Evolutionary conservation across 2,888 invertebrate species (phyloP).

Genomic region (Drosophila barbarae): DNA sequence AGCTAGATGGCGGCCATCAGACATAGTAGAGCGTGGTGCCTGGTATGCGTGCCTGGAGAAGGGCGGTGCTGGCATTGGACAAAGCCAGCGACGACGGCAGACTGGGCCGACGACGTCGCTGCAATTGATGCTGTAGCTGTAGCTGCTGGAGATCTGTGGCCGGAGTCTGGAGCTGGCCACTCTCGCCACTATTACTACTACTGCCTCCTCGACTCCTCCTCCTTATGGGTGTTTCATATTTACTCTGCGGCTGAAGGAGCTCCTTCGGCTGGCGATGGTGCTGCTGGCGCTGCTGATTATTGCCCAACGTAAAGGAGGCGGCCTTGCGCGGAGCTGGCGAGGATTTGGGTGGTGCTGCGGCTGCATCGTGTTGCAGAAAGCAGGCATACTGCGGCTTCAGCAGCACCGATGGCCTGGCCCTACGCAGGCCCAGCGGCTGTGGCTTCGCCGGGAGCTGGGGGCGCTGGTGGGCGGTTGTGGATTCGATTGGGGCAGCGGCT

Average conservation of each 20-base stretch:
- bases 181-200: constrained; percentile 20
- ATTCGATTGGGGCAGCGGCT: constrained; percentile 23
- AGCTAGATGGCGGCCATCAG: constrained; percentile 53
- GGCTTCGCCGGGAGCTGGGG: constrained; percentile 34
- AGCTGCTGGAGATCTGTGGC: constrained; percentile 24
- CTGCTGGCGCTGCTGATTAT: constrained; percentile 9
- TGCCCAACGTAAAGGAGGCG: constrained; percentile 55
- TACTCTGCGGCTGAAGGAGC: constrained; percentile 48
- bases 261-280: constrained; percentile 8
- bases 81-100: constrained; percentile 66
- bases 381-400: constrained; percentile 78
- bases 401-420: constrained; percentile 68
- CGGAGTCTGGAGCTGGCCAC: constrained; percentile 28
- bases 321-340: constrained; percentile 50
- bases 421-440: constrained; percentile 15
- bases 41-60: constrained; percentile 76
- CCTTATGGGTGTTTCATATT: constrained; percentile 46
- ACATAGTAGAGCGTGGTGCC: constrained; percentile 78
- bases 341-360: constrained; percentile 11
- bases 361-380: constrained; percentile 68
- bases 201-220: constrained; percentile 8
- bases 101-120: constrained; percentile 57
- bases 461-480: constrained; percentile 20
- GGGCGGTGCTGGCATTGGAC: constrained; percentile 64
- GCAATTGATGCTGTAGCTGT: constrained; percentile 17